A percentile compares a stretch with the other conserved stretches of the same genome.
These are phyloP conservation scores for Neodiprion pinetum DNA, from an alignment of 1,140 invertebrate genomes.

Conservation along the genomic window DNA sequence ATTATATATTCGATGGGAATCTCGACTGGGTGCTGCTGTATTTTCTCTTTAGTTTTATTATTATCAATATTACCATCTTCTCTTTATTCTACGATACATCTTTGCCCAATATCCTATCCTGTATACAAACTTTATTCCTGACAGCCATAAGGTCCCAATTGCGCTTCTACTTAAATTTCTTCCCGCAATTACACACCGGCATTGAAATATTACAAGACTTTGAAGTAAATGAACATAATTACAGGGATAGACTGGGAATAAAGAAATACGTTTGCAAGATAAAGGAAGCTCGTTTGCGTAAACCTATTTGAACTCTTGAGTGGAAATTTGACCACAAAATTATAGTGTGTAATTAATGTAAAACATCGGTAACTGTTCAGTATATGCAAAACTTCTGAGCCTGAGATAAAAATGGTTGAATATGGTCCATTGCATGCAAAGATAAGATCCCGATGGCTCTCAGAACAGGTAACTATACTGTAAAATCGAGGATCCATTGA, in stretches of 20 bases:
- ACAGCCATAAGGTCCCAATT: conserved; percentile 36
- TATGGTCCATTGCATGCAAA: background rate
- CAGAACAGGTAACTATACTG: background rate
- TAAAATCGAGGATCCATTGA: conserved; percentile 11
- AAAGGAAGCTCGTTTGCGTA: too few relatives aligned
- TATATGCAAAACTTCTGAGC: background rate
- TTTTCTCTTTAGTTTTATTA: conserved; percentile 35
- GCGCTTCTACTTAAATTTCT: background rate
- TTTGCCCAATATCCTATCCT: conserved; percentile 40
- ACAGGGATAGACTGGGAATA: too few relatives aligned
- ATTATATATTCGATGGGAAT: conserved; percentile 48
- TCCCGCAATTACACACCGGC: too few relatives aligned
- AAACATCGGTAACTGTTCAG: background rate
- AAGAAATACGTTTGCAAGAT: too few relatives aligned
- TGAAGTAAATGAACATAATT: too few relatives aligned
- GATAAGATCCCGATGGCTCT: conserved; percentile 5
- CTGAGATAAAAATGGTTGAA: background rate
- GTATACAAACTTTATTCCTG: conserved; percentile 28
- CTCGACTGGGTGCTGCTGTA: conserved; percentile 46
- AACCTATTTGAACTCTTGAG: too few relatives aligned
- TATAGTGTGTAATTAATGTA: too few relatives aligned
- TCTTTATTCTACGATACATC: conserved; percentile 42
- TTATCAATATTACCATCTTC: conserved; percentile 36
- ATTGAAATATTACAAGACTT: too few relatives aligned
- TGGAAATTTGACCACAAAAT: too few relatives aligned